Evolutionary conservation across 2,888 invertebrate species (phyloP), one percentile per base, ranked within the genome.

Genomic region (Seira musarum): DNA sequence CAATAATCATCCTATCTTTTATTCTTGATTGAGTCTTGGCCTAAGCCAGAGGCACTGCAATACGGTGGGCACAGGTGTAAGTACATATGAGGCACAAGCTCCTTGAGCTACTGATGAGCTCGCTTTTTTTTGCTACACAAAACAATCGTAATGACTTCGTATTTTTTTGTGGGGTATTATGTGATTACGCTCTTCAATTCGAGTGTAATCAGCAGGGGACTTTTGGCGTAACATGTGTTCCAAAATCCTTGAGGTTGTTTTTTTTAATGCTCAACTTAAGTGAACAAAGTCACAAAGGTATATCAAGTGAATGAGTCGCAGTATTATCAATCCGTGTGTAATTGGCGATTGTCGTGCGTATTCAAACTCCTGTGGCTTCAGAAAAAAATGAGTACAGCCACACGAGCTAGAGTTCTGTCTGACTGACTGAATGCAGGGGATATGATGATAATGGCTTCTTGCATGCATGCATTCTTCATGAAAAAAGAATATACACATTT

Each of bases 321-420:
- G 30, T 30, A 30, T n/a, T n/a, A 72, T 79, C 79, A 79, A 79
- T 78, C 61, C 79, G 30, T 30, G 30, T 81, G 81, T 84, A 84
- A 84, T 84, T 84, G 84, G 81, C 76, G 81, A 81, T 84, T 84
- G 84, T 84, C 84, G 84, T 84, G 84, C 81, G 64, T 74, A 68
- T 25, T 72, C 68, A 65, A 71, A 63, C 79, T 79, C 79, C 79
- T 73, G 79, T 79, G 79, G 79, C 79, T 79, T 22, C 57, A 22
- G 53, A 15, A 70, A 35, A 61, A 61, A 60, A 57, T 35, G 70
- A 64, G 46, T n/a, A 65, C 21, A 30, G 3, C 2, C 30, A 30
- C 30, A 30, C 30, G 30, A 30, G 30, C 30, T 30, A 30, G 2
- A n/a, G n/a, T n/a, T n/a, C n/a, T n/a, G n/a, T n/a, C n/a, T n/a